phyloP scores from a whole-genome alignment of 2,888 invertebrate species.

The Eupithecia tripunctaria region DNA sequence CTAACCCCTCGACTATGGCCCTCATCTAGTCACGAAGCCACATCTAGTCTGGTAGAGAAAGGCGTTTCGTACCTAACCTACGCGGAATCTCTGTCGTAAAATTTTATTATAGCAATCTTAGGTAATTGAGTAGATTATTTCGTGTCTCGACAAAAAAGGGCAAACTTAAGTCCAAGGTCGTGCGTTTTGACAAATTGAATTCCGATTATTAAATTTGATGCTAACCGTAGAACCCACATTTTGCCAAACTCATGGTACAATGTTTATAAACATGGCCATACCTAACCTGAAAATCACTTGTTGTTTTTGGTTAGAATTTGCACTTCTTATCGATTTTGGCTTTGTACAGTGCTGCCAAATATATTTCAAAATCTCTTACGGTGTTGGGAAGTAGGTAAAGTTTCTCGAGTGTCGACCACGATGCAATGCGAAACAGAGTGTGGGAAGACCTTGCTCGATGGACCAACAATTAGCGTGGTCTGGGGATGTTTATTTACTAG shows the following conservation, averaged over 20 bases:
- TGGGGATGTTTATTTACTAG: no score
- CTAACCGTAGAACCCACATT: background rate
- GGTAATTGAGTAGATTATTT: conserved; percentile 14
- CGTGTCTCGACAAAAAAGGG: background rate
- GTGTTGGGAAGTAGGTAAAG: no score
- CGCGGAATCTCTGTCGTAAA: conserved; percentile 24
- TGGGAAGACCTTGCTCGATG: no score
- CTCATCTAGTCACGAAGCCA: conserved; percentile 31
- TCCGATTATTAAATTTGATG: background rate
- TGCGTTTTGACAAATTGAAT: conserved; percentile 2
- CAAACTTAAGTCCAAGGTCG: conserved; percentile 3
- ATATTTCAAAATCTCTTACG: no score
- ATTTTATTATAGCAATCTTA: conserved; percentile 29
- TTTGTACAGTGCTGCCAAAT: no score
- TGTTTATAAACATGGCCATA: background rate
- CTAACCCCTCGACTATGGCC: conserved; percentile 28
- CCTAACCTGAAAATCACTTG: background rate
- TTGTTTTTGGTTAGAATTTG: background rate
- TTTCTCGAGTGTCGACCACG: no score
- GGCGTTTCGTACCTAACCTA: conserved; percentile 2
- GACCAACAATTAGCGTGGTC: no score
- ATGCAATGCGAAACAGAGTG: no score
- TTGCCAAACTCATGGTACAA: background rate
- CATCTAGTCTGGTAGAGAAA: conserved; percentile 27
- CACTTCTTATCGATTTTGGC: background rate